Conservation (phyloP, 1,140 invertebrate genomes). For the Drosophila guanche region DNA sequence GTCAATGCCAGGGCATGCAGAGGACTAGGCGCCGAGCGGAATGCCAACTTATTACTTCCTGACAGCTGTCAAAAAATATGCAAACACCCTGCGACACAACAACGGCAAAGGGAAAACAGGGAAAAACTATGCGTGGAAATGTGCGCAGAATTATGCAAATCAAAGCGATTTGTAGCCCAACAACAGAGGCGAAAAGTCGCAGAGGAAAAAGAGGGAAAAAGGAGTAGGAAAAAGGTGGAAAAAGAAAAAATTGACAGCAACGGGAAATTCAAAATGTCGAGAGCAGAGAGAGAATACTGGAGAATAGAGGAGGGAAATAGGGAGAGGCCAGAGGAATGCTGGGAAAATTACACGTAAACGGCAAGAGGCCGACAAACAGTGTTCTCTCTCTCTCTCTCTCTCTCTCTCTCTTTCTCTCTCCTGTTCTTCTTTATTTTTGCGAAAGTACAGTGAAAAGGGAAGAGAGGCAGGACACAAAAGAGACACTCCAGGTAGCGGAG, state of each 20-base stretch:
- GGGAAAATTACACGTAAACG: slow-evolving; percentile 77
- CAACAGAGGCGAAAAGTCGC: slow-evolving; percentile 4
- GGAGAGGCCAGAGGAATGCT: slow-evolving; percentile 40
- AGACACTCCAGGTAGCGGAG: slow-evolving; percentile 46
- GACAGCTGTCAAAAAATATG: slow-evolving; percentile 83
- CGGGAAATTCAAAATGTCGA: slow-evolving; percentile 75
- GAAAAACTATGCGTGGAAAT: slow-evolving; percentile 75
- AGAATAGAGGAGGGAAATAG: background rate
- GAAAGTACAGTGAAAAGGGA: slow-evolving; percentile 25
- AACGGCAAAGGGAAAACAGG: slow-evolving; percentile 13
- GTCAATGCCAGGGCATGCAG: slow-evolving; percentile 67
- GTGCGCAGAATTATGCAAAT: slow-evolving; percentile 81
- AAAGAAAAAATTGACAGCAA: slow-evolving; percentile 70
- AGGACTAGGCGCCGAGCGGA: slow-evolving; percentile 54
- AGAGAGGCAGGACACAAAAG: slow-evolving; percentile 30
- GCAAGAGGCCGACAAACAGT: slow-evolving; percentile 55
- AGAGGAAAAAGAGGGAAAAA: slow-evolving; percentile 30
- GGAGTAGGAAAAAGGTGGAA: slow-evolving; percentile 53
- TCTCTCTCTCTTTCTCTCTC: slow-evolving; percentile 7
- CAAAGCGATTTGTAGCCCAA: slow-evolving; percentile 76
- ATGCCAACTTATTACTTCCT: slow-evolving; percentile 82
- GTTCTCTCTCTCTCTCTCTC: slow-evolving; percentile 20
- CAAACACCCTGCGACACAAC: slow-evolving; percentile 56
- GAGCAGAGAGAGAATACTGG: slow-evolving; percentile 16
- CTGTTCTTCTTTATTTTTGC: slow-evolving; percentile 43